Conservation (phyloP, 1,140 invertebrate genomes). For the Euwallacea fornicatus region DNA sequence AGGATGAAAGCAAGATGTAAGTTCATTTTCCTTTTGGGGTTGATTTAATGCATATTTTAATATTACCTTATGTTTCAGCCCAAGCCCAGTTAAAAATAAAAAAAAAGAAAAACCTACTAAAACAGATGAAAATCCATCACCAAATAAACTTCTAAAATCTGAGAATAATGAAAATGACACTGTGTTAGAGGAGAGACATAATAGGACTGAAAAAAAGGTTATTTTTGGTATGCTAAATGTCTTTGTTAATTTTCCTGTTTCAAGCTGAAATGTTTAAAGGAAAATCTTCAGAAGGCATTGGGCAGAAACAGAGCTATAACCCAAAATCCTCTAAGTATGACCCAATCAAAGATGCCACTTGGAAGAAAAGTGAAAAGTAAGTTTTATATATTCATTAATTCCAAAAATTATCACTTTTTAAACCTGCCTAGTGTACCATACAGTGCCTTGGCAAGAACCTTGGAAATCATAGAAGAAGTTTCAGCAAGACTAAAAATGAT, state of each 20-base stretch:
- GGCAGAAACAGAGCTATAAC: constrained; percentile 62
- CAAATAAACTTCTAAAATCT: not conserved
- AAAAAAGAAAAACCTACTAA: not conserved
- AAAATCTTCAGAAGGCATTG: not conserved
- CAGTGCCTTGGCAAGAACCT: constrained; percentile 84
- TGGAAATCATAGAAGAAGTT: constrained; percentile 88
- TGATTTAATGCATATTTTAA: not conserved
- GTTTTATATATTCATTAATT: constrained; percentile 29
- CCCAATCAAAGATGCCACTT: constrained; percentile 88
- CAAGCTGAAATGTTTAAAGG: not conserved
- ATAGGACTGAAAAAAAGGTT: not conserved
- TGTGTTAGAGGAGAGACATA: not conserved
- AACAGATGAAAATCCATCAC: not conserved
- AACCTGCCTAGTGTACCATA: constrained; percentile 78
- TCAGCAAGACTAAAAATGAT: constrained; percentile 91
- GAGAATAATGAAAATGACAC: not conserved
- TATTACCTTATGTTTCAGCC: not conserved
- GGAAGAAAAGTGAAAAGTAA: constrained; percentile 76
- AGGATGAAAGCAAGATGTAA: constrained; percentile 22
- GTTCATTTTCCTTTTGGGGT: not conserved
- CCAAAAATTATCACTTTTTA: constrained; percentile 17
- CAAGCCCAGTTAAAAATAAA: not conserved
- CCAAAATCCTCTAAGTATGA: constrained; percentile 80
- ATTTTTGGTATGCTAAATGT: not conserved
- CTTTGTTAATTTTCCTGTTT: no score